Evolutionary conservation across 92 coral and sea anemone genomes (phyloP).

Genomic region (Porites cylindrica): DNA sequence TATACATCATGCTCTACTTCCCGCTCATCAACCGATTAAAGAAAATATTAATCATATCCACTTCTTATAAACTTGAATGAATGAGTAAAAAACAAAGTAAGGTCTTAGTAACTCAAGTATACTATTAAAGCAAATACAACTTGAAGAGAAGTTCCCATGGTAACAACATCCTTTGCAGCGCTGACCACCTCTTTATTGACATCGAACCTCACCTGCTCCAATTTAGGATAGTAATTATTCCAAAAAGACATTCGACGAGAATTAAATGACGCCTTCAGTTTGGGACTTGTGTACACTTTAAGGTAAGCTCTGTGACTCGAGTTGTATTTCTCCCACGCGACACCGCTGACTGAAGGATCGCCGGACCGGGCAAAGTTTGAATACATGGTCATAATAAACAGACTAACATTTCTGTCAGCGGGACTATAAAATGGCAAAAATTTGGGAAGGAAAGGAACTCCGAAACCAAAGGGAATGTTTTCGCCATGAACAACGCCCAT

Average conservation of each 20-base stretch:
- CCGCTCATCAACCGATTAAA: too few species aligned
- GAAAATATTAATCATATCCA: too few species aligned
- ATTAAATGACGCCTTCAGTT: constrained; percentile 62
- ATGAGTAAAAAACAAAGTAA: too few species aligned
- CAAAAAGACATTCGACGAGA: constrained; percentile 83
- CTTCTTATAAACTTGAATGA: too few species aligned
- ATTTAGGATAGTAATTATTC: constrained; percentile 82
- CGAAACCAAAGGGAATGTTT: constrained; percentile 18
- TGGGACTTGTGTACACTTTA: constrained; percentile 61
- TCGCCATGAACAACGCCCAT: constrained; percentile 31
- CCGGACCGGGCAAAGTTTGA: constrained; percentile 65
- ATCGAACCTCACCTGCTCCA: constrained; percentile 39
- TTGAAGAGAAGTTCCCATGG: neutral
- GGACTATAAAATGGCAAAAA: neutral
- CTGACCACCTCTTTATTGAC: neutral
- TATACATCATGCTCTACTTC: too few species aligned
- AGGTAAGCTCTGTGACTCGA: constrained; percentile 55
- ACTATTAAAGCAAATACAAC: neutral
- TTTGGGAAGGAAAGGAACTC: neutral
- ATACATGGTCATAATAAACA: constrained; percentile 40
- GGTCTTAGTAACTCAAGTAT: too few species aligned
- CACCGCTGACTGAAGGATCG: constrained; percentile 61
- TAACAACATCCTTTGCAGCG: neutral
- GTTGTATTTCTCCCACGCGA: constrained; percentile 72
- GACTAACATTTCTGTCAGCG: constrained; percentile 60